Evolutionary conservation across 2,797 vertebrate species (phyloP).

Genomic region (Onychomys leucogaster): DNA sequence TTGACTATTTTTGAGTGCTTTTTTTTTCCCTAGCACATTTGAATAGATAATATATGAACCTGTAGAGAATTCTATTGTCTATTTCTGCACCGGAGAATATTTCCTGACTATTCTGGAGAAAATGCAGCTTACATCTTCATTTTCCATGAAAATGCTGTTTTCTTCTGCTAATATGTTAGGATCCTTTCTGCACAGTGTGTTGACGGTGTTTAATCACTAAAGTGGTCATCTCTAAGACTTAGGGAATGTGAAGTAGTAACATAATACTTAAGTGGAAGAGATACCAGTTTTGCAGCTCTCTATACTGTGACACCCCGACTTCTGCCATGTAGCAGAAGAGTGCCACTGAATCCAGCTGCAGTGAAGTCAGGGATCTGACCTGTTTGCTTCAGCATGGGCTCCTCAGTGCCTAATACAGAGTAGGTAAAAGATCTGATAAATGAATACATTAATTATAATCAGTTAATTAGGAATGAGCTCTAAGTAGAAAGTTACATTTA

Average conservation of each 20-base stretch:
- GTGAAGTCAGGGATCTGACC: neutral
- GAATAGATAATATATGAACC: neutral
- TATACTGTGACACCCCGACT: neutral
- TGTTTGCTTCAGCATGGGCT: neutral
- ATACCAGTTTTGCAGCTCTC: neutral
- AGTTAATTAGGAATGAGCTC: neutral
- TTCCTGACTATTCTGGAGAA: neutral
- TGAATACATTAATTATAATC: neutral
- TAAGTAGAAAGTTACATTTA: neutral
- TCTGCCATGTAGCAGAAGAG: neutral
- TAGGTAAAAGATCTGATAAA: neutral
- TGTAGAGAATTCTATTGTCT: neutral
- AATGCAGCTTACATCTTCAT: neutral
- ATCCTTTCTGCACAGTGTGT: neutral
- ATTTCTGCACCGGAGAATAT: neutral
- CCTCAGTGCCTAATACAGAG: neutral
- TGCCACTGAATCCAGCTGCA: neutral
- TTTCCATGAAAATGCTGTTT: slow-evolving; percentile 26
- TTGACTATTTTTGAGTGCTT: neutral
- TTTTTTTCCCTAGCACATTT: slow-evolving; percentile 12
- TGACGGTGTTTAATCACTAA: neutral
- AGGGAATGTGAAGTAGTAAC: neutral
- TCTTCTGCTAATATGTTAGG: slow-evolving; percentile 23
- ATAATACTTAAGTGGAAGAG: neutral
- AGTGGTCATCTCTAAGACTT: slow-evolving; percentile 44